Evolutionary conservation across 2,888 invertebrate species (phyloP).

Genomic region (Drosophila melanocephala): DNA sequence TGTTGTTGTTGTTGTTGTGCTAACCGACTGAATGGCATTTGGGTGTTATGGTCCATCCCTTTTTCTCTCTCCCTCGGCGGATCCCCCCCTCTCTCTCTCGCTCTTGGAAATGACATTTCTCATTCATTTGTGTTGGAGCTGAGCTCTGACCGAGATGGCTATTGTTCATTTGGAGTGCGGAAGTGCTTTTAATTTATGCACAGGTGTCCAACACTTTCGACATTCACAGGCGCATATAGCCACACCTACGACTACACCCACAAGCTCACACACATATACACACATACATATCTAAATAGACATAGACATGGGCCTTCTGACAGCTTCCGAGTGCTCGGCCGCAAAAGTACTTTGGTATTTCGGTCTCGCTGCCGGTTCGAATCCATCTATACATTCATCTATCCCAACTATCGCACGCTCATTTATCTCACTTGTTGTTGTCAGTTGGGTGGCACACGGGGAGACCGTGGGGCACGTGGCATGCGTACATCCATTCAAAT

Average conservation of each 20-base stretch:
- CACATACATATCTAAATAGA: slow-evolving; percentile 17
- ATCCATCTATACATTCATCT: slow-evolving; percentile 31
- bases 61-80: too few species aligned
- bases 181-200: slow-evolving; percentile 73
- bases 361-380: slow-evolving; percentile 34
- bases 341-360: slow-evolving; percentile 57
- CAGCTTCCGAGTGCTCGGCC: slow-evolving; percentile 25
- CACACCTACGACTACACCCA: not conserved
- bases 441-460: not conserved
- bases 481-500: slow-evolving; percentile 51
- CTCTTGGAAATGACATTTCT: slow-evolving; percentile 34
- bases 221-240: slow-evolving; percentile 12
- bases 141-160: slow-evolving; percentile 24
- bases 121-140: slow-evolving; percentile 48
- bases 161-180: slow-evolving; percentile 61
- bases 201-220: slow-evolving; percentile 59
- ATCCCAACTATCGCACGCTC: slow-evolving; percentile 40
- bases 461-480: slow-evolving; percentile 1
- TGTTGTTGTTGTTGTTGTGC: slow-evolving; percentile 26
- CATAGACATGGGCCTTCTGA: slow-evolving; percentile 23
- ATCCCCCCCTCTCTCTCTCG: too few species aligned
- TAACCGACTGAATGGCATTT: slow-evolving; percentile 13
- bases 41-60: not conserved
- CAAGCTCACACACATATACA: not conserved
- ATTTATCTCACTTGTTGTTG: slow-evolving; percentile 63